Conservation (phyloP, 1,140 invertebrate species). For the Brachionus asplanchnoidis region DNA sequence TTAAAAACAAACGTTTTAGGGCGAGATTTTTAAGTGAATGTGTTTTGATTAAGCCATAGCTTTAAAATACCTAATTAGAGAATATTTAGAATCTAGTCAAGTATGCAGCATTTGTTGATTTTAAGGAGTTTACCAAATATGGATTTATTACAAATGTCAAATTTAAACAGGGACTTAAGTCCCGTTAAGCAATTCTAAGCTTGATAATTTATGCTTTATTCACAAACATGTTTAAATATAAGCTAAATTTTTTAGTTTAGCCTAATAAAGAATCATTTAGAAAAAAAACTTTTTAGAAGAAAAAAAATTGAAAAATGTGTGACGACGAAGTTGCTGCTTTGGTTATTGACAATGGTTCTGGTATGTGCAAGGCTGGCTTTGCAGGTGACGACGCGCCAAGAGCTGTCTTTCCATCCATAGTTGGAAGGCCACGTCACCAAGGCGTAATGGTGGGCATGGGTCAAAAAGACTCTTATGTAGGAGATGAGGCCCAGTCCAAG, state of each 20-base stretch:
- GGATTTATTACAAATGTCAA: background rate
- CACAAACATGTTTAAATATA: background rate
- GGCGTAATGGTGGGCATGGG: conserved; percentile 54
- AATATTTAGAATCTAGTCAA: background rate
- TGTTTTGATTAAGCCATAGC: background rate
- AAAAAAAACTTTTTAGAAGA: background rate
- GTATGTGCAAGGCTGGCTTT: conserved; percentile 81
- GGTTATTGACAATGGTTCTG: conserved; percentile 77
- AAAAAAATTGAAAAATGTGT: conserved; percentile 65
- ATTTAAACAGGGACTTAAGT: background rate
- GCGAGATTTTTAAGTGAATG: background rate
- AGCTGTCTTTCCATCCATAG: conserved; percentile 78
- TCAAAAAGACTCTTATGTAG: conserved; percentile 72
- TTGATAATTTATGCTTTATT: background rate
- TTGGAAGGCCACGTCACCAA: conserved; percentile 72
- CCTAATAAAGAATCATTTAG: background rate
- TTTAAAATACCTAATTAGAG: background rate
- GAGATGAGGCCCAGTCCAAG: conserved; percentile 59
- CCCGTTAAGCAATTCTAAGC: background rate
- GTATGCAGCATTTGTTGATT: background rate
- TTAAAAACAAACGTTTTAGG: background rate
- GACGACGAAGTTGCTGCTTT: conserved; percentile 78
- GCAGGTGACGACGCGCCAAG: conserved; percentile 77
- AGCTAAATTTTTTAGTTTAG: background rate
- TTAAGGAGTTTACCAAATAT: background rate